These are phyloP conservation scores for Melospiza melodia DNA, from an alignment of 2,113 vertebrate species.

Conservation along the genomic window DNA sequence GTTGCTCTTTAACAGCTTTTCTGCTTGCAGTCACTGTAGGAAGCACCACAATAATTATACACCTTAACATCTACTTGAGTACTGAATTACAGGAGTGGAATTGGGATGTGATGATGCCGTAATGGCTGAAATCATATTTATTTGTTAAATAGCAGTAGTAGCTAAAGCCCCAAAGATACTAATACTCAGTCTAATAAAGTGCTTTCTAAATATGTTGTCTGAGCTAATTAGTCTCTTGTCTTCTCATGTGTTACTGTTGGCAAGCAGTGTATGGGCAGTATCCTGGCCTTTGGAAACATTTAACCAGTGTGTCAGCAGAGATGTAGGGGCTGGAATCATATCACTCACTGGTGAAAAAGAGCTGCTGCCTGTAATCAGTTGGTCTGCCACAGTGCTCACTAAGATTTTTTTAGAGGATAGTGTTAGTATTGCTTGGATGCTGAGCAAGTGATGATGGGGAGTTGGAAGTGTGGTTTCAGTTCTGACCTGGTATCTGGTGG, in stretches of 20 bases:
- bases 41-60: background rate
- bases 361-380: background rate
- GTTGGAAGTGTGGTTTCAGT: background rate
- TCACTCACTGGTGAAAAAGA: background rate
- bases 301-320: background rate
- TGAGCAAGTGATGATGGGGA: accelerated
- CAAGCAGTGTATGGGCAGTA: background rate
- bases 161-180: background rate
- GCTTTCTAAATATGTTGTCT: background rate
- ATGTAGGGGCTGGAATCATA: background rate
- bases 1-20: background rate
- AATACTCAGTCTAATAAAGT: background rate
- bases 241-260: background rate
- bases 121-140: background rate
- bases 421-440: background rate
- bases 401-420: background rate
- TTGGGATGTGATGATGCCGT: background rate
- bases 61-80: background rate
- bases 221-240: background rate
- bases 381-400: background rate
- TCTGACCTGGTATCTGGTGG: background rate
- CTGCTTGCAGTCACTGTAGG: background rate
- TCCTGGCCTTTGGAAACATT: background rate
- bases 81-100: background rate
- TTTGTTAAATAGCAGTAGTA: background rate